phyloP scores from a whole-genome alignment of 2,113 vertebrate species.

The Corythornis cristatus region DNA sequence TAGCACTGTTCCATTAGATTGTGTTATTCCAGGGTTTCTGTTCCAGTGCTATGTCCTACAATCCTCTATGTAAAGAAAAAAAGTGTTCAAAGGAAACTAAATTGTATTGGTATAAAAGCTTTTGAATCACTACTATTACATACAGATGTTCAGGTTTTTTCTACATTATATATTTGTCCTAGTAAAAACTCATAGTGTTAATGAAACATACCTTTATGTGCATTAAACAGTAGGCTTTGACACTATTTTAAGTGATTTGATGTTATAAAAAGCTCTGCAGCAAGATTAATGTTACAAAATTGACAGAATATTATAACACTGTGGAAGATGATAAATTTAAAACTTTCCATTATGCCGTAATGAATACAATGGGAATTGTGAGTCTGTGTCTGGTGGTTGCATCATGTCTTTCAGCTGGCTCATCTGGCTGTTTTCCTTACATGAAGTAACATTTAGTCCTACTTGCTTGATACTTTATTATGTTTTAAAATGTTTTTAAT shows the following conservation, averaged over 20 bases:
- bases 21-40: neutral
- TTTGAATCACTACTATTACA: conserved; percentile 31
- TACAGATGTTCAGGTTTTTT: conserved; percentile 20
- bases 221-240: conserved; percentile 50
- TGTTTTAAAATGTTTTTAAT: conserved; percentile 16
- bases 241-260: conserved; percentile 65
- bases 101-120: conserved; percentile 22
- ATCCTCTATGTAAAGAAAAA: neutral
- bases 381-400: conserved; percentile 32
- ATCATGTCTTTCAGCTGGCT: conserved; percentile 16
- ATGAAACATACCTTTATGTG: conserved; percentile 65
- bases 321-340: conserved; percentile 58
- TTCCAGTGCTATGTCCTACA: neutral
- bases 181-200: conserved; percentile 59
- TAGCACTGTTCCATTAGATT: neutral
- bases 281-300: conserved; percentile 68
- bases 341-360: conserved; percentile 45
- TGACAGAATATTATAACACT: conserved; percentile 69
- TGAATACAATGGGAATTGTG: conserved; percentile 22
- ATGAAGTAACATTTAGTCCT: neutral
- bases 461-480: neutral
- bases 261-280: conserved; percentile 70
- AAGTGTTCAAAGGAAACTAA: neutral
- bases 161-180: conserved; percentile 45
- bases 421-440: neutral